phyloP scores from a whole-genome alignment of 2,797 vertebrate genomes.

The Parotocinclus haroldoi region DNA sequence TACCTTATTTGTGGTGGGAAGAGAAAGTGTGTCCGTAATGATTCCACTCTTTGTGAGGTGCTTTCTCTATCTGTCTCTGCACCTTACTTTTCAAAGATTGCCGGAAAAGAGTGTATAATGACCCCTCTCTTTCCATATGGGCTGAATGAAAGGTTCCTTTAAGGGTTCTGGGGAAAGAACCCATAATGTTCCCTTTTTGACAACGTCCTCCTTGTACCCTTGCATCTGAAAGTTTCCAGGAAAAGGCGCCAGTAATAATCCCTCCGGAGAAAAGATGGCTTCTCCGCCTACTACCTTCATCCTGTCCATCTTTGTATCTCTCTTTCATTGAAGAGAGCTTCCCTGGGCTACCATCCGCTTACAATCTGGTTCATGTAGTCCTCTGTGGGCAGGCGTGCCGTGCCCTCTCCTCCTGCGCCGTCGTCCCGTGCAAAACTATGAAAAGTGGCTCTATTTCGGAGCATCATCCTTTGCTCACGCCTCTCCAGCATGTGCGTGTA shows the following conservation, averaged over 20 bases:
- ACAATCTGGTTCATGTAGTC: slow-evolving; percentile 99
- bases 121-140: not conserved
- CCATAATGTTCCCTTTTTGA: slow-evolving; percentile 11
- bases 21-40: not conserved
- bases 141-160: slow-evolving; percentile 18
- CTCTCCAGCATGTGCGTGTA: slow-evolving; percentile 90
- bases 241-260: not conserved
- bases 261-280: not conserved
- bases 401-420: slow-evolving; percentile 40
- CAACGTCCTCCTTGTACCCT: not conserved
- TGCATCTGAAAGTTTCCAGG: too few species aligned
- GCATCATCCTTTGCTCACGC: slow-evolving; percentile 82
- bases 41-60: not conserved
- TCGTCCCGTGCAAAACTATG: slow-evolving; percentile 32
- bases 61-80: not conserved
- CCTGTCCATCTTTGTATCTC: slow-evolving; percentile 11
- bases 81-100: slow-evolving; percentile 2
- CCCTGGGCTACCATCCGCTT: slow-evolving; percentile 88
- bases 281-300: slow-evolving; percentile 6
- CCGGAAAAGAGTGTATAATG: slow-evolving; percentile 5
- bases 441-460: slow-evolving; percentile 53
- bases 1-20: not conserved
- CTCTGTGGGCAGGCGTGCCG: slow-evolving; percentile 84
- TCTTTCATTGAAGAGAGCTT: slow-evolving; percentile 32
- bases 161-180: slow-evolving; percentile 1